Conservation (phyloP, 2,113 vertebrate genomes). For the Rhizomys pruinosus region DNA sequence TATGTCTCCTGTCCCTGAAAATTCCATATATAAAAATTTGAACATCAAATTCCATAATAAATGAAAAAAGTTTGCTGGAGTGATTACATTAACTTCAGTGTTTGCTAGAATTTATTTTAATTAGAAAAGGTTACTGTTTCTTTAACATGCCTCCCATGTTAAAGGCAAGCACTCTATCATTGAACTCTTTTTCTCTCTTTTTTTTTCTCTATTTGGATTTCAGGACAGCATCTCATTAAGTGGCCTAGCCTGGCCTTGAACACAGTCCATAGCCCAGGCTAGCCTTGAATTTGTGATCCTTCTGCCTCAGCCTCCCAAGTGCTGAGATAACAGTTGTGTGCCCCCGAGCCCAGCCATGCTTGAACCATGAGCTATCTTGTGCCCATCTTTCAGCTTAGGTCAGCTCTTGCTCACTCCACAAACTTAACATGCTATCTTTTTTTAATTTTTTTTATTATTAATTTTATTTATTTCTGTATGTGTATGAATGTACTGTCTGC, state of each 20-base stretch:
- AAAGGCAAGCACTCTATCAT: neutral
- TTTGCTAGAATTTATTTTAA: constrained; percentile 7
- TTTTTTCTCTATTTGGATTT: neutral
- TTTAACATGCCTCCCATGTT: neutral
- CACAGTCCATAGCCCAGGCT: neutral
- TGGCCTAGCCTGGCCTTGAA: neutral
- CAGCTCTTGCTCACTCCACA: neutral
- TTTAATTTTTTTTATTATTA: no score
- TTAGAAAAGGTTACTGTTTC: constrained; percentile 5
- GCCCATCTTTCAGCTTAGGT: neutral
- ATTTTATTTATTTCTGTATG: no score
- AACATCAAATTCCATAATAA: constrained; percentile 14
- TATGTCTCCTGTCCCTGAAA: constrained; percentile 5
- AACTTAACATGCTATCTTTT: neutral
- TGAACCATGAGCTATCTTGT: neutral
- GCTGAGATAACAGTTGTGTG: neutral
- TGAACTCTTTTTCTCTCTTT: neutral
- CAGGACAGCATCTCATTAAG: neutral
- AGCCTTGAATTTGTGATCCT: neutral
- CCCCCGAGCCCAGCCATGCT: neutral
- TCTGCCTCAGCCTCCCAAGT: neutral
- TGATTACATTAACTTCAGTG: neutral
- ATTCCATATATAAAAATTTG: neutral
- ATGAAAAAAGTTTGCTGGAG: constrained; percentile 5
- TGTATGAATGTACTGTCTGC: no score